Conservation (phyloP, 2,113 vertebrate species). For the Copsychus sechellarum region DNA sequence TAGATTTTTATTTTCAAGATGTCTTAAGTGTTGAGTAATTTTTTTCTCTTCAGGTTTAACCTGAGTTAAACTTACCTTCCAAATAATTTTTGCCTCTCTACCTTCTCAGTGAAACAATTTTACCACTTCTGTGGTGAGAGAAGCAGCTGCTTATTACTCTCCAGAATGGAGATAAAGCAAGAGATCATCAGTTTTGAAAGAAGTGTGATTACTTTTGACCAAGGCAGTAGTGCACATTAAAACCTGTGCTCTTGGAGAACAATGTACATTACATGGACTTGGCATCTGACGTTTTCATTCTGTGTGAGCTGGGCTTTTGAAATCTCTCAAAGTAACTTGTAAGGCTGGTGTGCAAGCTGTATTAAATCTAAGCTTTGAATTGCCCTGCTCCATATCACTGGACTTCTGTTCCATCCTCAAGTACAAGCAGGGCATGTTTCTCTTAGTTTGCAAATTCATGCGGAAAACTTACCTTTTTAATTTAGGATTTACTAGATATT, state of each 20-base stretch:
- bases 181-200: background rate
- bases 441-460: background rate
- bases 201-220: background rate
- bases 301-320: background rate
- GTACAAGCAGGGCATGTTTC: background rate
- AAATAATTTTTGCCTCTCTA: background rate
- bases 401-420: background rate
- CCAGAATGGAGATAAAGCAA: background rate
- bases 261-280: background rate
- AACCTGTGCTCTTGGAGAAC: background rate
- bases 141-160: background rate
- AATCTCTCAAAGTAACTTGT: background rate
- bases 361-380: background rate
- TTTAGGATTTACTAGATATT: constrained; percentile 20
- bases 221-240: background rate
- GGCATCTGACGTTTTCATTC: background rate
- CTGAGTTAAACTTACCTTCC: background rate
- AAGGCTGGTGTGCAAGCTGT: background rate
- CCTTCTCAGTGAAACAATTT: background rate
- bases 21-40: background rate
- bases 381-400: background rate
- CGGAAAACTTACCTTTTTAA: background rate
- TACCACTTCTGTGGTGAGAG: background rate
- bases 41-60: background rate
- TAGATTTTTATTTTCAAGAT: background rate